phyloP scores from a whole-genome alignment of 2,113 vertebrate genomes.

The Hippocampus barbouri region DNA sequence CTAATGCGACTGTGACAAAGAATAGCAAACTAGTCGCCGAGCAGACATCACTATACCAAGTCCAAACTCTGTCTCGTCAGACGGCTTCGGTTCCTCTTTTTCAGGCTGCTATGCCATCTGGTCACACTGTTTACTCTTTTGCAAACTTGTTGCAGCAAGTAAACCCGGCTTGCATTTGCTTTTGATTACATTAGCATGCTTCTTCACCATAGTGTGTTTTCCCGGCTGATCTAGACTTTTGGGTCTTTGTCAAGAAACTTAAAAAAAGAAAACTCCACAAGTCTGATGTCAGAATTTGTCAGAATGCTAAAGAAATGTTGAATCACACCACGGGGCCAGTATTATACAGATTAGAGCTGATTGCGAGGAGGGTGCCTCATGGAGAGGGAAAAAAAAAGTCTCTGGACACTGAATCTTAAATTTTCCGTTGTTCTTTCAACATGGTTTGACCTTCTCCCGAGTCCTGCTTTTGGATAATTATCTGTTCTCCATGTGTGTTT shows the following conservation, averaged over 20 bases:
- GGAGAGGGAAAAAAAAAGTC: neutral
- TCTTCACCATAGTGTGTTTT: constrained; percentile 15
- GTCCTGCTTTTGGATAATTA: constrained; percentile 2
- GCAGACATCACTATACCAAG: constrained; percentile 4
- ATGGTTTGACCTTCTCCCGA: constrained; percentile 4
- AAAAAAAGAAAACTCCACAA: neutral
- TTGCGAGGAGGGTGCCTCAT: too few species aligned
- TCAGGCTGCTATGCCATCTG: neutral
- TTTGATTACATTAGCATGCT: constrained; percentile 6
- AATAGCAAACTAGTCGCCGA: neutral
- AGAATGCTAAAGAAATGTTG: neutral
- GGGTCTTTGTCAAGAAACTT: constrained; percentile 10
- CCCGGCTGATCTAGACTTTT: neutral
- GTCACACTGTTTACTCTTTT: neutral
- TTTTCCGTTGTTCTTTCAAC: constrained; percentile 21
- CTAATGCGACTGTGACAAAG: neutral
- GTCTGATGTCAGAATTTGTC: neutral
- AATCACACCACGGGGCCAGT: neutral
- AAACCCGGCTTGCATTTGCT: constrained; percentile 4
- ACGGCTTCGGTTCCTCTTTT: neutral
- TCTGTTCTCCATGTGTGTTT: constrained; percentile 22
- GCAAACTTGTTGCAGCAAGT: neutral
- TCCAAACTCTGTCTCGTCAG: neutral
- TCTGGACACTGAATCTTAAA: constrained; percentile 38
- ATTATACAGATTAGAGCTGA: constrained; percentile 8